Evolutionary conservation across 35 echinoderm and acorn worm genomes (phyloP), one percentile per base, ranked within the genome.

Genomic region (Heliocidaris erythrogramma): DNA sequence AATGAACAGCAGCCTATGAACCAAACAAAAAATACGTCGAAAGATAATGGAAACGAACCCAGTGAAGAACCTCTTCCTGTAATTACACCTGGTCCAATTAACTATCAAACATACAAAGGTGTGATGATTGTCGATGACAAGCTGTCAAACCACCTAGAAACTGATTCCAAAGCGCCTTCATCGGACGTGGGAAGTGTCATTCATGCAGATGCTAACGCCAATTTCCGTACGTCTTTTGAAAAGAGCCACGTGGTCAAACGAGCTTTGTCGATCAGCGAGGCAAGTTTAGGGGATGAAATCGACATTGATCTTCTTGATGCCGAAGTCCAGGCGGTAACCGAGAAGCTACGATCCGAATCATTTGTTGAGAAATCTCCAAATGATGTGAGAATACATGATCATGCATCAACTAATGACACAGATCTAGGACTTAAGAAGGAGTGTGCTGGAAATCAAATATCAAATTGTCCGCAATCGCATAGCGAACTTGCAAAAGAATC

Each of bases 231-330:
- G 27, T n/a, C 65, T 21, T n/a, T 78, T 78, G 21, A 78, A 17
- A 78, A 78, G 65, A 78, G 27, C 21, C 21, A 78, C 14, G 5
- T 6, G 65, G 27, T 78, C 7, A 78, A 18, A 78, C 65, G 65
- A 78, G 65, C 65, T 78, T 78, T 21, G 27, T 78, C 65, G 65
- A 78, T 78, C 27, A n/a, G 27, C 18, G 65, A 78, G 27, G 65
- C 65, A 5, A 78, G 27, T 78, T 18, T 78, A n/a, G 65, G 65
- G 7, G 65, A 78, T 78, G 87, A 89, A 16, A 48, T 89, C 17
- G 87, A 89, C 47, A 89, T 89, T 30, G 87, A 89, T 89, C 47
- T 89, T 13, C 87, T 89, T 6, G 47, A 89, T 89, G 31, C 87
- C 17, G 87, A 89, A 89, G 87, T 89, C 17, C 21, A 89, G 87